These are phyloP conservation scores for Pelobates cultripes DNA, from an alignment of 2,797 vertebrate species.

Conservation along the genomic window DNA sequence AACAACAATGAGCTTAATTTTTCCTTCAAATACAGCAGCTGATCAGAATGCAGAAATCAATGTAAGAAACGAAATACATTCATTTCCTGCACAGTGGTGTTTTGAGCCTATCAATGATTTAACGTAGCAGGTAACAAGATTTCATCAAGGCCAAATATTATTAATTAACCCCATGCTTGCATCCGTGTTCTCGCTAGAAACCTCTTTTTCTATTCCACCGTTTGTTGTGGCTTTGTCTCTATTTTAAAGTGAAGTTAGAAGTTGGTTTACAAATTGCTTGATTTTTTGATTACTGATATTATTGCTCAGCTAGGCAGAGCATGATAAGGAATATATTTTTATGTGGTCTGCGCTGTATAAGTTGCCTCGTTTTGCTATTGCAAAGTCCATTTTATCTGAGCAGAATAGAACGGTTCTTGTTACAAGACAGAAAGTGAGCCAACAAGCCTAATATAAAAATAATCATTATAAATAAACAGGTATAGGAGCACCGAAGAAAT, in stretches of 20 bases:
- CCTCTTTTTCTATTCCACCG: not conserved
- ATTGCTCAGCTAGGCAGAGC: not conserved
- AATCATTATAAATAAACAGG: not conserved
- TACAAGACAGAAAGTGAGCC: not conserved
- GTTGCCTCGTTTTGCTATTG: not conserved
- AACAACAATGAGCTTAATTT: slow-evolving; percentile 49
- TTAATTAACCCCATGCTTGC: slow-evolving; percentile 39
- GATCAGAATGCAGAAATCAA: slow-evolving; percentile 52
- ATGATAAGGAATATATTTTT: not conserved
- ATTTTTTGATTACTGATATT: not conserved
- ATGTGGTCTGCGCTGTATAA: not conserved
- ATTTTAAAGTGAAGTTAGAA: not conserved
- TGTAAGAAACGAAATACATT: slow-evolving; percentile 34
- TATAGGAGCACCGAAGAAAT: not conserved
- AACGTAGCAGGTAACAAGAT: slow-evolving; percentile 43
- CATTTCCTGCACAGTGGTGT: slow-evolving; percentile 38
- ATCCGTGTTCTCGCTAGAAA: slow-evolving; percentile 13
- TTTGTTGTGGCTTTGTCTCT: not conserved
- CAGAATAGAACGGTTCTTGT: not conserved
- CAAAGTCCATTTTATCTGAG: not conserved
- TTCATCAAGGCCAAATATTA: slow-evolving; percentile 43
- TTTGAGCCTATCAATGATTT: slow-evolving; percentile 19
- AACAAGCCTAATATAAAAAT: not conserved
- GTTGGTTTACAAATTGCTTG: not conserved
- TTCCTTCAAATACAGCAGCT: slow-evolving; percentile 25